Conservation (phyloP, 2,797 vertebrate genomes). For the Odontamblyopus rebecca region DNA sequence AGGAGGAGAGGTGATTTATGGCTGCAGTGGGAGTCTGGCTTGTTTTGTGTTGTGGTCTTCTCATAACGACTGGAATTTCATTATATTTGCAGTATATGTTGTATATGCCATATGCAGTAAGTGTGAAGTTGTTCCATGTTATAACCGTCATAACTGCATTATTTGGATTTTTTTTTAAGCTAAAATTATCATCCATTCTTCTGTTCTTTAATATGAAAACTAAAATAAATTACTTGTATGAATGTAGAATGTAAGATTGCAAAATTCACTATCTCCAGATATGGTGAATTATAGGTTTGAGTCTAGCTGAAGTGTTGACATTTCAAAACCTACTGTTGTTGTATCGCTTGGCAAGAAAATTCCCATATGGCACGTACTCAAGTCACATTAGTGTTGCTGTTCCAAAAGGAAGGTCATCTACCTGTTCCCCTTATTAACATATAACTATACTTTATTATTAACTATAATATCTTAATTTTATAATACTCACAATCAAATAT, state of each 20-base stretch:
- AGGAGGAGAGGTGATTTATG: constrained; percentile 55
- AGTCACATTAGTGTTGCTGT: no score
- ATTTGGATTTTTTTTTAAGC: neutral
- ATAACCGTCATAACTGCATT: neutral
- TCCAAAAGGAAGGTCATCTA: no score
- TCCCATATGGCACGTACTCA: neutral
- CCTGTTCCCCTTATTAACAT: no score
- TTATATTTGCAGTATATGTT: constrained; percentile 9
- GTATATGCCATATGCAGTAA: constrained; percentile 27
- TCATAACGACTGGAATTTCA: constrained; percentile 35
- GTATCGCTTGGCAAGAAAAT: neutral
- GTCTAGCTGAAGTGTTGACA: no score
- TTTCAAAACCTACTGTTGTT: neutral
- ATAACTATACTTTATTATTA: no score
- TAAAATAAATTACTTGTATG: neutral
- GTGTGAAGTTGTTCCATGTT: neutral
- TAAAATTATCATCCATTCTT: neutral
- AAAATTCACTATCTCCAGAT: neutral
- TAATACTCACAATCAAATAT: no score
- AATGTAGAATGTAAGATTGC: no score
- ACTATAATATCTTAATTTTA: no score
- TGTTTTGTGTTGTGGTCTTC: constrained; percentile 51
- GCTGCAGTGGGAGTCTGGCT: constrained; percentile 40
- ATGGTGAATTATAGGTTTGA: neutral
- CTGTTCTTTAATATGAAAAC: neutral